Base-by-base conservation (phyloP, 1,140 invertebrate genomes). In the Drosophila sturtevanti region DNA sequence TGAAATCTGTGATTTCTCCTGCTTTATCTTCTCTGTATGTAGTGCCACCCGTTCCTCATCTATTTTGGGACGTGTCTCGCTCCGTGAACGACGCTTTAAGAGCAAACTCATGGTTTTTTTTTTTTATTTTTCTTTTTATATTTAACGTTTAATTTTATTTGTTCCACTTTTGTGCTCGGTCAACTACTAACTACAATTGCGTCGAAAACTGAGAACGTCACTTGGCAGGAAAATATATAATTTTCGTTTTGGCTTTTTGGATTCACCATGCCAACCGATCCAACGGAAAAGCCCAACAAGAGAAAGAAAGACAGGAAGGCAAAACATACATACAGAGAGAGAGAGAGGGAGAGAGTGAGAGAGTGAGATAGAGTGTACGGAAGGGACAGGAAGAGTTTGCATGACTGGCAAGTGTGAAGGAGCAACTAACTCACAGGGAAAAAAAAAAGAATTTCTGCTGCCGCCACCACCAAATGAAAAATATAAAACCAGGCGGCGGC, bases 191-290 rank as follows among this genome's bases (percentile, higher is more conserved):
- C 14, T 37, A 27, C 69, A 21, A 68, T 55, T 73, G 37, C 44
- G 35, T 51, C 27, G 37, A 27, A 31, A 31, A 59, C 37, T 22
- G 35, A 14, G 35, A 14, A 44, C 12, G 48, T 56, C 14, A 63
- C 51, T 68, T 37, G 9, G 62, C 58, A 60, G 79, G 74, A 68
- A 87, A 69, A 71, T 82, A 31, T 21, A 35, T 76, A 76, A 48
- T 51, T 68, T 76, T 87, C 71, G 81, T 90, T 90, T 90, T 75
- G 89, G 79, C 66, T 60, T 68, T 74, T 77, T 87, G 76, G 77
- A 80, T 90, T 84, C 89, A 90, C 89, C 89, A 90, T 90, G 89
- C 89, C 87, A 90, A 90, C 80, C 68, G 16, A 31, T 7, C 22
- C 22, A 31, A 11, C 27, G 14, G n/a, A 18, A 56, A 21, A 18